phyloP scores from a whole-genome alignment of 1,140 invertebrate species.

The Orussus abietinus region DNA sequence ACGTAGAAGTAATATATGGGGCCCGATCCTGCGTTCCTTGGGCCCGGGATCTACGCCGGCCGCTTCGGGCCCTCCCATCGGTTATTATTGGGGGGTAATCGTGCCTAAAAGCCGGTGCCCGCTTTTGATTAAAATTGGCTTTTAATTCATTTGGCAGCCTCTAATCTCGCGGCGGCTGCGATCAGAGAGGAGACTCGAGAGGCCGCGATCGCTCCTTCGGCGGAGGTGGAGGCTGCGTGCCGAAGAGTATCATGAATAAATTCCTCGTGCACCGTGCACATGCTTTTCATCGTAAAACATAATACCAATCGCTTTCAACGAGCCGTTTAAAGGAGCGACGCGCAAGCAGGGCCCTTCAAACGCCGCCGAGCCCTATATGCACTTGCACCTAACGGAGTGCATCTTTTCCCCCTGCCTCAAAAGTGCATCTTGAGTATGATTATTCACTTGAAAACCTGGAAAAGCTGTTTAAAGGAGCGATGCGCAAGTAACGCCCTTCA shows the following conservation, averaged over 20 bases:
- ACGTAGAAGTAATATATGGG: conserved; percentile 42
- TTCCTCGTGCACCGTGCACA: conserved; percentile 10
- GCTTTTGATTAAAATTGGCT: conserved; percentile 53
- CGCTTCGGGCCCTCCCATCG: conserved; percentile 37
- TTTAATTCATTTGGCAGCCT: conserved; percentile 53
- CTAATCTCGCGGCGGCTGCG: conserved; percentile 43
- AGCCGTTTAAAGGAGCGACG: too few species aligned
- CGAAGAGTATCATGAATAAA: conserved; percentile 23
- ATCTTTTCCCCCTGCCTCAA: too few species aligned
- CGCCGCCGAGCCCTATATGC: too few species aligned
- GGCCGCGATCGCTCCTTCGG: too few species aligned
- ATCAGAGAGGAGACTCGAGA: conserved; percentile 18
- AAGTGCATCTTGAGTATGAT: too few species aligned
- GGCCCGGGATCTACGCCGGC: too few species aligned
- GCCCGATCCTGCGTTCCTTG: conserved; percentile 7
- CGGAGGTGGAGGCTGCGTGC: conserved; percentile 4
- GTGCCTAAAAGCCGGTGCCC: conserved; percentile 49
- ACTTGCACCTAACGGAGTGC: too few species aligned
- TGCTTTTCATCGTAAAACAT: conserved; percentile 13
- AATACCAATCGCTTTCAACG: conserved; percentile 11
- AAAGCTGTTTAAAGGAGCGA: too few species aligned
- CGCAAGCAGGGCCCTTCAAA: too few species aligned
- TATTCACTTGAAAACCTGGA: too few species aligned
- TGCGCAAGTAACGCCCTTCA: too few species aligned
- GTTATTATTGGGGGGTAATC: conserved; percentile 52